phyloP scores from a whole-genome alignment of 2,888 invertebrate genomes.

The Ophion costatus region DNA sequence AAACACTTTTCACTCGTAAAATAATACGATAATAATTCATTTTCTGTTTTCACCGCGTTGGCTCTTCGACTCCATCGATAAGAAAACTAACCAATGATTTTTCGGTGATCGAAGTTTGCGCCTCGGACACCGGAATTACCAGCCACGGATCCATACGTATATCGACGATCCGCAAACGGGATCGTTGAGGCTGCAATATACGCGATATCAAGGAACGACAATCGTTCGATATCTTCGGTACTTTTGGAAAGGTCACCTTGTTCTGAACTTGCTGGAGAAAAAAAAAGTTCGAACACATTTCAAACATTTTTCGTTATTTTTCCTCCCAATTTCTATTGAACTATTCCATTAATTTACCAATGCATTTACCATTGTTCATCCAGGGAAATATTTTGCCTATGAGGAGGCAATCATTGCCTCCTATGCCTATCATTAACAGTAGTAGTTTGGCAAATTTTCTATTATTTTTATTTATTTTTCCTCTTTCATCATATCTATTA shows the following conservation, averaged over 20 bases:
- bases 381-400: too few relatives aligned
- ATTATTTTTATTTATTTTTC: too few relatives aligned
- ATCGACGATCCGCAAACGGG: slow-evolving; percentile 87
- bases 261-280: slow-evolving; percentile 89
- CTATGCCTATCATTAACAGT: too few relatives aligned
- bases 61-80: not conserved
- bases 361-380: too few relatives aligned
- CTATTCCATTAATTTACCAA: not conserved
- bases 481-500: too few relatives aligned
- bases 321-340: not conserved
- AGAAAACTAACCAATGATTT: slow-evolving; percentile 67
- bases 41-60: not conserved
- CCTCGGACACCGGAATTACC: slow-evolving; percentile 68
- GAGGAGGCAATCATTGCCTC: too few relatives aligned
- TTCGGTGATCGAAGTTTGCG: slow-evolving; percentile 73
- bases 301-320: not conserved
- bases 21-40: not conserved
- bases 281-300: slow-evolving; percentile 23
- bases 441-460: too few relatives aligned
- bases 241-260: slow-evolving; percentile 88
- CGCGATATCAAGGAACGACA: slow-evolving; percentile 89
- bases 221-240: slow-evolving; percentile 87
- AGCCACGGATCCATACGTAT: slow-evolving; percentile 90
- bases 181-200: slow-evolving; percentile 89
- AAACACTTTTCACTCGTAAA: not conserved